Conservation (phyloP, 2,797 vertebrate genomes). For the Ara ararauna region DNA sequence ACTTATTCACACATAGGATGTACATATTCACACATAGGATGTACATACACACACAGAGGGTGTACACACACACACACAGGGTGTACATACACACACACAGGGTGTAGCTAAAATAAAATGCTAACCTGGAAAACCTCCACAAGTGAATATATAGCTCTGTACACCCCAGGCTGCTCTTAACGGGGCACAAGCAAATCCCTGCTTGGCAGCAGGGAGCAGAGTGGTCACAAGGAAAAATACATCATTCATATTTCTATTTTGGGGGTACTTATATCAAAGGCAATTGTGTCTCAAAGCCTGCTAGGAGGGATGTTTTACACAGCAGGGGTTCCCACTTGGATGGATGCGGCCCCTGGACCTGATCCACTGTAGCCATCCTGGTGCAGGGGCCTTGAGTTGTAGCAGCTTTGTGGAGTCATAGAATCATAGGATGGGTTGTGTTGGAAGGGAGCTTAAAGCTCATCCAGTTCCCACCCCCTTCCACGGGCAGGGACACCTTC, state of each 20-base stretch:
- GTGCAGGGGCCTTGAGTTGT: accelerated
- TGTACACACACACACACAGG: too few species aligned
- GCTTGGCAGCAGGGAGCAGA: background rate
- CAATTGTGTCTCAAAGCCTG: background rate
- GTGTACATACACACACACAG: too few species aligned
- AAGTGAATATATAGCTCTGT: background rate
- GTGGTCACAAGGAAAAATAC: background rate
- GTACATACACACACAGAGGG: too few species aligned
- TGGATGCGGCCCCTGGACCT: background rate
- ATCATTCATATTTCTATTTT: background rate
- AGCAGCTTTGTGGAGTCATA: background rate
- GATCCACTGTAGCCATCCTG: background rate
- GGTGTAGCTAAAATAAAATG: background rate
- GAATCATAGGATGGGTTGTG: too few species aligned
- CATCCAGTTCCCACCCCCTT: background rate
- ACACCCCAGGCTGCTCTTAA: accelerated
- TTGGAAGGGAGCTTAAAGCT: background rate
- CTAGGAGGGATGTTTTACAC: background rate
- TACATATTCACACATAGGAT: too few species aligned
- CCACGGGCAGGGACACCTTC: background rate
- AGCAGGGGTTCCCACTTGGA: accelerated
- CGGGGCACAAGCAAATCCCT: background rate
- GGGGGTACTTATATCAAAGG: background rate
- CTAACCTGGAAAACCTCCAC: background rate
- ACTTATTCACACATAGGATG: too few species aligned